Conservation (phyloP, 2,113 vertebrate genomes). For the Brachyhypopomus gauderio region DNA sequence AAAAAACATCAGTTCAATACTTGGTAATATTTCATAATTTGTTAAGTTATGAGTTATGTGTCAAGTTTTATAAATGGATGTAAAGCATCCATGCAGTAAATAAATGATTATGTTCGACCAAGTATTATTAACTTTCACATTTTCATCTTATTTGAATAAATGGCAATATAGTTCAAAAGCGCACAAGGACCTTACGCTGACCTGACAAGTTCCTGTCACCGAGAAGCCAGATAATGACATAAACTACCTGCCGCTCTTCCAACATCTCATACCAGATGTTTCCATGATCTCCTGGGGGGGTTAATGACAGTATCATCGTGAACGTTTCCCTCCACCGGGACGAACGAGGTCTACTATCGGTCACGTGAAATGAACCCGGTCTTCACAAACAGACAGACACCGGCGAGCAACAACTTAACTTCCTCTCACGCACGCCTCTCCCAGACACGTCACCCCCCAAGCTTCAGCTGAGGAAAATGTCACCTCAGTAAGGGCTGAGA, state of each 20-base stretch:
- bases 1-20: neutral
- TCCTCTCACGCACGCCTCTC: conserved; percentile 39
- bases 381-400: conserved; percentile 35
- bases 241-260: conserved; percentile 34
- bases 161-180: neutral
- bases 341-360: conserved; percentile 43
- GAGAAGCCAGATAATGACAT: conserved; percentile 21
- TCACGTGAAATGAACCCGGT: conserved; percentile 14
- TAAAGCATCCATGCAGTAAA: too few relatives aligned
- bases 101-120: neutral
- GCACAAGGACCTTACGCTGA: neutral
- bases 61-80: neutral
- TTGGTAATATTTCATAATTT: neutral
- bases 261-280: conserved; percentile 49
- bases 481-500: conserved; percentile 50
- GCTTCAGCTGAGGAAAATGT: conserved; percentile 46
- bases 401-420: conserved; percentile 27
- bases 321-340: conserved; percentile 35
- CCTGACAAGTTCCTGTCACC: neutral
- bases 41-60: too few relatives aligned
- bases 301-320: conserved; percentile 41
- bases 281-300: conserved; percentile 29
- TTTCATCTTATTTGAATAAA: neutral
- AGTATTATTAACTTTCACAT: neutral
- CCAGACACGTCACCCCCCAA: conserved; percentile 40